Conservation (phyloP, 2,888 invertebrate genomes). For the Zygogramma bicolorata region DNA sequence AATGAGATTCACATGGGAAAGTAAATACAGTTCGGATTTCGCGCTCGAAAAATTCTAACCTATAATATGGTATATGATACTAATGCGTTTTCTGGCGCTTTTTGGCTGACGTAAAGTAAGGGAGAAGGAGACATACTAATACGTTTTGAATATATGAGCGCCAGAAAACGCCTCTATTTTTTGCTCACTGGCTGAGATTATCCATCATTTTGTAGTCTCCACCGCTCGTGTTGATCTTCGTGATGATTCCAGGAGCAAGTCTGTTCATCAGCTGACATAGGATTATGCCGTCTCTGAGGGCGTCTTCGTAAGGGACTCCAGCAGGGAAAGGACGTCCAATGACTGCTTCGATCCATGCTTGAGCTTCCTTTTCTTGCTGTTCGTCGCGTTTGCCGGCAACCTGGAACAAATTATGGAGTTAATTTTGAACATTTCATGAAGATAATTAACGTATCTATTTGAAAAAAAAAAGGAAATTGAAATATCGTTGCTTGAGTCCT, state of each 20-base stretch:
- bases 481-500: too few species aligned
- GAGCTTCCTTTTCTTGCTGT: slow-evolving; percentile 83
- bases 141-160: too few species aligned
- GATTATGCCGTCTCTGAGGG: slow-evolving; percentile 85
- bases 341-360: slow-evolving; percentile 87
- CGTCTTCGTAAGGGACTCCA: slow-evolving; percentile 80
- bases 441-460: too few species aligned
- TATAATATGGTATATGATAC: too few species aligned
- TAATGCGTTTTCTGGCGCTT: too few species aligned
- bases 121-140: too few species aligned
- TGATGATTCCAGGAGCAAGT: slow-evolving; percentile 85
- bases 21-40: too few species aligned
- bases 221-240: slow-evolving; percentile 85
- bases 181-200: slow-evolving; percentile 88
- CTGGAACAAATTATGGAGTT: slow-evolving; percentile 67
- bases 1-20: too few species aligned
- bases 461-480: too few species aligned
- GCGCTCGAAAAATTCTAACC: too few species aligned
- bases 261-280: slow-evolving; percentile 92
- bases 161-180: not conserved
- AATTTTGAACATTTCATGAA: too few species aligned
- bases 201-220: slow-evolving; percentile 98
- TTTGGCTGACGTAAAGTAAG: too few species aligned
- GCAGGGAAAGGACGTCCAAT: slow-evolving; percentile 83
- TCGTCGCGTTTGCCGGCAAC: slow-evolving; percentile 86